A percentile compares a stretch with the other conserved stretches of the same genome.
phyloP scores from a whole-genome alignment of 2,888 invertebrate species.

The Coremacera marginata region DNA sequence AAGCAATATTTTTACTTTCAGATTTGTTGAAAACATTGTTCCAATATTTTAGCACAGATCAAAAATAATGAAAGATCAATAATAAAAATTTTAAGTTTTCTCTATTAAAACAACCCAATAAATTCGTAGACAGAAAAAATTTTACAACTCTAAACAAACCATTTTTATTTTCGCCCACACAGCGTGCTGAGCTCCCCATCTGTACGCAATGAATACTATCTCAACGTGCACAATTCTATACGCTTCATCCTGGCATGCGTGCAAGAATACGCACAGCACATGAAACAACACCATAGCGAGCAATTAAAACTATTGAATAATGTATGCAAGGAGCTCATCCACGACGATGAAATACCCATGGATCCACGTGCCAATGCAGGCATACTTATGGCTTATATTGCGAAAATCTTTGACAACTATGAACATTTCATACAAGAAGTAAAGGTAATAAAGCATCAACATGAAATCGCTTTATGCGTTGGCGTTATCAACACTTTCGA shows the following conservation, averaged over 20 bases:
- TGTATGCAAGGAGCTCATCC: conserved; percentile 62
- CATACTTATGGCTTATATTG: conserved; percentile 71
- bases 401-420: conserved; percentile 66
- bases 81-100: conserved; percentile 1
- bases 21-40: too few relatives aligned
- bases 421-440: conserved; percentile 51
- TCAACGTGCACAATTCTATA: conserved; percentile 68
- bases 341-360: conserved; percentile 73
- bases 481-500: conserved; percentile 62
- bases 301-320: conserved; percentile 49
- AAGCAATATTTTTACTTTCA: too few relatives aligned
- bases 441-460: conserved; percentile 47
- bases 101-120: background rate
- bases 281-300: conserved; percentile 42
- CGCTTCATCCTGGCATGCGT: conserved; percentile 66
- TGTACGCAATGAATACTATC: conserved; percentile 62
- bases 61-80: background rate
- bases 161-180: conserved; percentile 23
- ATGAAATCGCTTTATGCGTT: conserved; percentile 58
- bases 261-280: conserved; percentile 67
- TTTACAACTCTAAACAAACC: background rate
- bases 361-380: conserved; percentile 77
- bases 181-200: conserved; percentile 63
- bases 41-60: too few relatives aligned
- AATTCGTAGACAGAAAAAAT: background rate